These are phyloP conservation scores for Pygmarrhopalites habei DNA, from an alignment of 1,140 invertebrate genomes.

Conservation along the genomic window DNA sequence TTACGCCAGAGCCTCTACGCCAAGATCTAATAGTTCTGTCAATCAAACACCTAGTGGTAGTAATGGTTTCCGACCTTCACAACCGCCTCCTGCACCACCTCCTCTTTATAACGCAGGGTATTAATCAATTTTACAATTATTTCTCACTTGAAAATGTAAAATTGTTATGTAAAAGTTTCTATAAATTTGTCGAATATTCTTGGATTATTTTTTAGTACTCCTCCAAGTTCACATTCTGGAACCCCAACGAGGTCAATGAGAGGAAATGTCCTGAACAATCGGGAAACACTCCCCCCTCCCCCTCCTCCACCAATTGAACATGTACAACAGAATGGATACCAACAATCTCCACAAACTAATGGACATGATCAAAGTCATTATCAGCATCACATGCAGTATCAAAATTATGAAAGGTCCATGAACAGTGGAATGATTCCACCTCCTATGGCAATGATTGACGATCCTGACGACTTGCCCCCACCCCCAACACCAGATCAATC, in stretches of 20 bases:
- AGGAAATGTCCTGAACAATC: conserved; percentile 48
- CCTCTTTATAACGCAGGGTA: conserved; percentile 12
- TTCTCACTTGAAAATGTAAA: too few relatives aligned
- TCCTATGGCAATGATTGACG: conserved; percentile 45
- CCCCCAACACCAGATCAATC: conserved; percentile 48
- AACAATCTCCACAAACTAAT: not conserved
- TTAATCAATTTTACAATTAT: not conserved
- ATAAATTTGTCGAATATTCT: not conserved
- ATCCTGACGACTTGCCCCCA: conserved; percentile 54
- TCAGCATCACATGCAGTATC: conserved; percentile 1
- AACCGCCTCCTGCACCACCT: conserved; percentile 78
- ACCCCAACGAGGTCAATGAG: conserved; percentile 45
- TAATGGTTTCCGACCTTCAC: conserved; percentile 53
- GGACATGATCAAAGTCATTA: not conserved
- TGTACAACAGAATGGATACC: not conserved
- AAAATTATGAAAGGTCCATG: not conserved
- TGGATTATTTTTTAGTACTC: conserved; percentile 9
- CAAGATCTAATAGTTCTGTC: not conserved
- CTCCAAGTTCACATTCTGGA: conserved; percentile 37
- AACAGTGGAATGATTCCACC: conserved; percentile 64
- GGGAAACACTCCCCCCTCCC: conserved; percentile 73
- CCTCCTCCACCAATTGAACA: conserved; percentile 41
- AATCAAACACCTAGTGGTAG: not conserved
- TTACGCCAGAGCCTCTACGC: not conserved
- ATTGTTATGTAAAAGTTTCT: too few relatives aligned